Base-by-base conservation (phyloP, 2,797 vertebrate species). In the Xenopus petersii region DNA sequence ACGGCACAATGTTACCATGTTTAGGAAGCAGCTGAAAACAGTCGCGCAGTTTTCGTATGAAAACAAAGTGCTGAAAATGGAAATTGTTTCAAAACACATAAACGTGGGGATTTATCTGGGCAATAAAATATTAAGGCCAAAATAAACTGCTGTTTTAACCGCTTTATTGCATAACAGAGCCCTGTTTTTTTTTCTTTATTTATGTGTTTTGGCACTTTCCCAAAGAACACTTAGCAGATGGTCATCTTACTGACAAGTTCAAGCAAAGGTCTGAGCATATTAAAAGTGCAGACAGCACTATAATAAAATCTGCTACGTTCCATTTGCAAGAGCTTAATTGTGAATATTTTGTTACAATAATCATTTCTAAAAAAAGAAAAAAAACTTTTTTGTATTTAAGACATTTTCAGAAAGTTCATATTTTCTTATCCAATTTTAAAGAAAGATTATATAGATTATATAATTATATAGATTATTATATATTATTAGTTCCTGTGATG, bases 131-230 rank as follows among this genome's bases (percentile, higher is more conserved):
- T 59, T 73, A 73, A 63, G 61, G 26, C 61, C 61, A 63, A 63
- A 26, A 33, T 73, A 73, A 73, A 73, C 63, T 59, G 64, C 55
- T 81, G 69, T 81, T 81, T 83, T 67, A 79, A 72, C 62, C 80
- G 71, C 2, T 74, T 73, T 81, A 81, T 84, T 75, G 79, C 54
- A 80, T 83, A 84, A 75, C 62, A 30, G 60, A 74, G 74, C 33
- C 56, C 36, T 71, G 2, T 71, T 81, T 42, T 42, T 42, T 30
- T 30, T 30, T 49, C 2, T 80, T 82, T 56, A 71, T 81, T 67
- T 79, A 58, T 66, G 54, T 80, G 71, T 10, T 58, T 58, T 77
- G 71, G n/a, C 77, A 67, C 70, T 70, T 74, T 85, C 55, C 62
- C 59, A 69, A 33, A 55, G 60, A 81, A 66, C 42, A 33, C 56